Base-by-base conservation (phyloP, 2,888 invertebrate species). In the Sesamia inferens region DNA sequence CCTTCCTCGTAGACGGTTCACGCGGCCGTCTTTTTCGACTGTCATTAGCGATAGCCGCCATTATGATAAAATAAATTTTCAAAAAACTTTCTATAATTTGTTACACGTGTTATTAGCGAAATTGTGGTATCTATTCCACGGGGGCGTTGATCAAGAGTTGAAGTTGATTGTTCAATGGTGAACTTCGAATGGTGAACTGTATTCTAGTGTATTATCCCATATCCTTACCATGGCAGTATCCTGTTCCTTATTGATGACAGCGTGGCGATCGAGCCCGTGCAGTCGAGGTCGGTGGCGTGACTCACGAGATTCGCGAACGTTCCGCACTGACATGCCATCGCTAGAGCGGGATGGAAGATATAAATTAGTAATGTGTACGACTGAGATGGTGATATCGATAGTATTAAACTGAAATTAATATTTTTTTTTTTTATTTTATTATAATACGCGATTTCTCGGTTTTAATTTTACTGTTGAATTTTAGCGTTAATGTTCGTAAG, bases 181-280 rank as follows among this genome's bases (percentile, higher is more conserved):
- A 54, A 54, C 11, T n/a, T 11, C 51, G 51, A n/a, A n/a, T n/a
- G n/a, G n/a, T n/a, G n/a, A n/a, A n/a, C 7, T 2, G 22, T 57
- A 31, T 19, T 58, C 10, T 31, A 11, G 11, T 19, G 11, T 11
- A 11, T 19, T 11, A 31, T 11, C 31, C 22, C 31, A 58, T 19
- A 16, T 11, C 19, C 90, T 88, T 68, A 96, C 95, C 94, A 96
- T 94, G 66, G 93, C 93, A 51, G 94, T 92, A 82, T 96, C 96
- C 82, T 93, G 94, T 81, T 96, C 96, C 89, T 93, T 94, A 87
- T 96, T 96, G 90, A 96, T 95, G 89, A 95, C 93, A 14, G 94
- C 94, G 88, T 94, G 91, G 16, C 94, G 89, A 87, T 94, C 95
- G 47, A 95, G 89, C 1, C 94, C 95, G 88, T 90, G 94, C 80